A percentile compares a stretch with the other conserved stretches of the same genome.
These are phyloP conservation scores for Lepus oiostolus DNA, from an alignment of 2,797 vertebrate genomes.

Conservation along the genomic window DNA sequence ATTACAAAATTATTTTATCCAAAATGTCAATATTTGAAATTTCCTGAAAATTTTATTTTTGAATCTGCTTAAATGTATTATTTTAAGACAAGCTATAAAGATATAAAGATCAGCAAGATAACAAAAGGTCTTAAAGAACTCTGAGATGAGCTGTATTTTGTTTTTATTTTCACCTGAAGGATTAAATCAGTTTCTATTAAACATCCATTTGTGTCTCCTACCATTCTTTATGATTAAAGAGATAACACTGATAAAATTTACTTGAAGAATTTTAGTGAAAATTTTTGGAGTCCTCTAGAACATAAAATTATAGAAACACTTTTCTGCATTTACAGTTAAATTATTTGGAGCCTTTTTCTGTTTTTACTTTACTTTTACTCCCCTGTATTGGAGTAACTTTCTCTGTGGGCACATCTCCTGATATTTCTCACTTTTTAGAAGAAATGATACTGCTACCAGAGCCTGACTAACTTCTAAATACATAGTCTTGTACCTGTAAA, in stretches of 20 bases:
- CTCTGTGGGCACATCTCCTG: not conserved
- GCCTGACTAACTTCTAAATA: not conserved
- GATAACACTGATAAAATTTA: not conserved
- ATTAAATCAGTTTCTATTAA: not conserved
- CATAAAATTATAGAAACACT: not conserved
- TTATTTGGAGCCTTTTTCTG: not conserved
- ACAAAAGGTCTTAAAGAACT: not conserved
- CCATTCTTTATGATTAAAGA: not conserved
- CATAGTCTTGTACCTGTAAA: not conserved
- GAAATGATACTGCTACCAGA: not conserved
- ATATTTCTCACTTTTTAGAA: not conserved
- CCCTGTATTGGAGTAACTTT: not conserved
- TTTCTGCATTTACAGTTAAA: not conserved
- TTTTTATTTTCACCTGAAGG: not conserved
- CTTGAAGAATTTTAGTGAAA: not conserved
- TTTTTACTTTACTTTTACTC: not conserved
- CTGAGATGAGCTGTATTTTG: not conserved
- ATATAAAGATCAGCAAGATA: not conserved
- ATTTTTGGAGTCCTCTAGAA: not conserved
- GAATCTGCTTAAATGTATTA: not conserved
- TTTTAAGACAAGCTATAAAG: not conserved
- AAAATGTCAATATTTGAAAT: slow-evolving; percentile 30
- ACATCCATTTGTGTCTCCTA: not conserved
- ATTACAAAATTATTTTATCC: not conserved
- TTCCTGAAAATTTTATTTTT: slow-evolving; percentile 26